These are phyloP conservation scores for Promerops cafer DNA, from an alignment of 2,113 vertebrate species.

Conservation along the genomic window DNA sequence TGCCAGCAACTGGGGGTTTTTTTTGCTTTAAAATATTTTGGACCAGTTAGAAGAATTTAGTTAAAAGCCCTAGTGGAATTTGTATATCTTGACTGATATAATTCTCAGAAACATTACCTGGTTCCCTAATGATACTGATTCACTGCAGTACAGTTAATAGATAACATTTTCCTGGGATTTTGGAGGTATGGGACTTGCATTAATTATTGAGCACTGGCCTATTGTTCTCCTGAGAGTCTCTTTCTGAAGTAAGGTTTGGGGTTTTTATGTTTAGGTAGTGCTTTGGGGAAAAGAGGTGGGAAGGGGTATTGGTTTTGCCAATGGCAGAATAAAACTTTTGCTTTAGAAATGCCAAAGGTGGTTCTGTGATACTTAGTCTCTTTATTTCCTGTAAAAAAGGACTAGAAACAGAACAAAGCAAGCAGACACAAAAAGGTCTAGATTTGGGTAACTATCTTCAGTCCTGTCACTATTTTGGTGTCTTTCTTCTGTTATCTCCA, in stretches of 20 bases:
- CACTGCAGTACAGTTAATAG: not conserved
- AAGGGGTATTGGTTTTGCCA: not conserved
- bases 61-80: not conserved
- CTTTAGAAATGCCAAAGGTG: not conserved
- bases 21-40: not conserved
- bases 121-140: not conserved
- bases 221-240: not conserved
- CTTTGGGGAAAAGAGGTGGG: not conserved
- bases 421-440: not conserved
- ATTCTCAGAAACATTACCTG: not conserved
- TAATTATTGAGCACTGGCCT: not conserved
- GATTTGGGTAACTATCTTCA: not conserved
- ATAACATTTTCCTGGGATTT: not conserved
- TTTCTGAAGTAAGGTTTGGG: not conserved
- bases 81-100: not conserved
- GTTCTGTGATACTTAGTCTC: not conserved
- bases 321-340: not conserved
- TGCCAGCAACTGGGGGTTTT: fast-evolving
- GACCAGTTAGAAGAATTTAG: not conserved
- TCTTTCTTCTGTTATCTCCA: not conserved
- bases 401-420: not conserved
- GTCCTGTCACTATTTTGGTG: not conserved
- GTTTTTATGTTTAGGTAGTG: not conserved
- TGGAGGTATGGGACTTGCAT: not conserved
- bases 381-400: not conserved